Conservation (phyloP, 64 coral and sea anemone species). For the Platygyra sinensis region DNA sequence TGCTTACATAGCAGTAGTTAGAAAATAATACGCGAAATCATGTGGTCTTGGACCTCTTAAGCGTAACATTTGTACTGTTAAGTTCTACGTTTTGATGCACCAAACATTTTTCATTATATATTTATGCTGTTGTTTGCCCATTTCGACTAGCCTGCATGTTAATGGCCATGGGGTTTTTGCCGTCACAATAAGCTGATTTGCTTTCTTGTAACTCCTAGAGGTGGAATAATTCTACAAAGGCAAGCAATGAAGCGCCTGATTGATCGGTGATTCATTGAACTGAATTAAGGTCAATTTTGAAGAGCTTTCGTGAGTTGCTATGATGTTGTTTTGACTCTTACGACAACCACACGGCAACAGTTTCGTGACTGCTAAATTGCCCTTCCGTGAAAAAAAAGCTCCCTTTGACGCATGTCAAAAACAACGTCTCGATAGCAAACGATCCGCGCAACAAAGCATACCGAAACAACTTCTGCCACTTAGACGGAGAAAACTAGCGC, state of each 20-base stretch:
- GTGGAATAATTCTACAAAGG: constrained; percentile 3
- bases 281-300: background rate
- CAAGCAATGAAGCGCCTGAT: background rate
- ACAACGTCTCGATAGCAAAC: constrained; percentile 23
- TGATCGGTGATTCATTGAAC: background rate
- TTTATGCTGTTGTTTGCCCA: no score
- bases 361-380: constrained; percentile 53
- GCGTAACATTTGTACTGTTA: no score
- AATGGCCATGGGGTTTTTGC: background rate
- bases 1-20: no score
- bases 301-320: constrained; percentile 46
- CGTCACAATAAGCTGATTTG: background rate
- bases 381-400: constrained; percentile 35
- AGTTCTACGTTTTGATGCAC: no score
- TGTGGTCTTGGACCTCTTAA: no score
- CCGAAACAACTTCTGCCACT: constrained; percentile 27
- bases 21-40: no score
- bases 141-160: background rate
- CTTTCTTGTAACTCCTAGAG: background rate
- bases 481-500: constrained; percentile 9
- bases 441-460: constrained; percentile 16
- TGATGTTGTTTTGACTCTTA: constrained; percentile 42
- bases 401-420: constrained; percentile 43
- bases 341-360: constrained; percentile 10
- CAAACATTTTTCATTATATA: no score